A percentile compares a stretch with the other conserved stretches of the same genome.
phyloP scores from a whole-genome alignment of 2,113 vertebrate genomes.

The Dunckerocampus dactyliophorus region DNA sequence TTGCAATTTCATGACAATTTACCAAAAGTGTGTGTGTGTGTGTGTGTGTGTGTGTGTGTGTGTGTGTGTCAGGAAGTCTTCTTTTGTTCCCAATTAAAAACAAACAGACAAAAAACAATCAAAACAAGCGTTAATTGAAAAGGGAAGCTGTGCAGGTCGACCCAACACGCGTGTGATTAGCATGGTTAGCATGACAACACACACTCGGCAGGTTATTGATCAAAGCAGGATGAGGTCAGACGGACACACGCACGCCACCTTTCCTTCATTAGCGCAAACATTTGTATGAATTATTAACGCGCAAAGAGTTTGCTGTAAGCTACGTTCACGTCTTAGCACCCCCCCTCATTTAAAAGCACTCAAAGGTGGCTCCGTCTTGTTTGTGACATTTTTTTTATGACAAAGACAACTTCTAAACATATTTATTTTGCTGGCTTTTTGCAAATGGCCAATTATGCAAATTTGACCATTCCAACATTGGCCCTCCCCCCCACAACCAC shows the following conservation, averaged over 20 bases:
- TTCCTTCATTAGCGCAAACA: neutral
- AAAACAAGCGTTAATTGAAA: slow-evolving; percentile 28
- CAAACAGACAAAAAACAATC: slow-evolving; percentile 11
- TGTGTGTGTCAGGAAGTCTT: slow-evolving; percentile 16
- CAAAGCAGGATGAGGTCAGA: slow-evolving; percentile 35
- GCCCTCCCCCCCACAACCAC: too few relatives aligned
- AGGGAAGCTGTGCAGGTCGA: slow-evolving; percentile 15
- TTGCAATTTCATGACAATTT: slow-evolving; percentile 30
- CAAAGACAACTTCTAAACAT: too few relatives aligned
- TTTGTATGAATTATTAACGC: neutral
- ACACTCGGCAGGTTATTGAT: slow-evolving; percentile 34
- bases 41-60: neutral
- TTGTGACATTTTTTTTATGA: too few relatives aligned
- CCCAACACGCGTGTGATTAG: slow-evolving; percentile 32
- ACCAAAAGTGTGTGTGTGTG: neutral
- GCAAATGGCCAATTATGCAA: neutral
- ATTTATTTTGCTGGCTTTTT: too few relatives aligned
- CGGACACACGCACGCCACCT: neutral
- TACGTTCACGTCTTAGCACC: neutral
- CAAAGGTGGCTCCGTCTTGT: too few relatives aligned
- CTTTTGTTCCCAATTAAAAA: slow-evolving; percentile 41
- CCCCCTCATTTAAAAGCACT: too few relatives aligned
- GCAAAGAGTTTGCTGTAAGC: neutral
- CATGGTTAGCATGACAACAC: slow-evolving; percentile 35
- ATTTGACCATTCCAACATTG: too few relatives aligned